These are phyloP conservation scores for Cavia aperea DNA, from an alignment of 2,113 vertebrate species.

Conservation along the genomic window DNA sequence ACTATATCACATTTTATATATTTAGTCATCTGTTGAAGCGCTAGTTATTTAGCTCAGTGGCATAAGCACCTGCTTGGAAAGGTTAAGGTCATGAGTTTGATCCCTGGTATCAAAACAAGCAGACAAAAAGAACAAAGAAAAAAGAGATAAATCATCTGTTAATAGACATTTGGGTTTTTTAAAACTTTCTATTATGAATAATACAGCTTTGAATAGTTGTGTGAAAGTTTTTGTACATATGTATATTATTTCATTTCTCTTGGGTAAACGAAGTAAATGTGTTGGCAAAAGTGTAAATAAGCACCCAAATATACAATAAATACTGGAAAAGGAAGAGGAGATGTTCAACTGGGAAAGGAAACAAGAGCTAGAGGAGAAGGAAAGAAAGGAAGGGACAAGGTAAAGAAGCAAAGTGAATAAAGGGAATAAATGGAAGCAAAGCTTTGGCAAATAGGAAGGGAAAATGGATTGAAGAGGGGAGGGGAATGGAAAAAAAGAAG, in stretches of 20 bases:
- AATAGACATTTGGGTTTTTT: neutral
- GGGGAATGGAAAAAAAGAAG: neutral
- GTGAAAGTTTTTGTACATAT: neutral
- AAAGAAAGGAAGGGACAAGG: neutral
- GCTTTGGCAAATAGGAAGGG: neutral
- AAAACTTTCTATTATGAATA: neutral
- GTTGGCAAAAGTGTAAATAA: neutral
- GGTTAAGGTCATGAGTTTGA: no score
- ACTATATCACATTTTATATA: neutral
- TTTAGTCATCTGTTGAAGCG: neutral
- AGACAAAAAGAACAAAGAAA: no score
- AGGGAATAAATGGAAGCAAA: neutral
- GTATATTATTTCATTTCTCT: neutral
- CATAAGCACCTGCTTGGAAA: no score
- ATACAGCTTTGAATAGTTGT: neutral
- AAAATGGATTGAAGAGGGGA: neutral
- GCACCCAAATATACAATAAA: neutral
- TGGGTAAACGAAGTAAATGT: neutral
- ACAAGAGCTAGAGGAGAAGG: neutral
- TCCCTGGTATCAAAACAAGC: no score
- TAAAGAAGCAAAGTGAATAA: neutral
- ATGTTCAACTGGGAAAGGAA: neutral
- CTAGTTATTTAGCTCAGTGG: no score
- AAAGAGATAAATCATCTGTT: neutral
- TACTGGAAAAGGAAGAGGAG: neutral